Evolutionary conservation across 2,113 vertebrate species (phyloP), one percentile per base, ranked within the genome.

Genomic region (Barnardius zonarius): DNA sequence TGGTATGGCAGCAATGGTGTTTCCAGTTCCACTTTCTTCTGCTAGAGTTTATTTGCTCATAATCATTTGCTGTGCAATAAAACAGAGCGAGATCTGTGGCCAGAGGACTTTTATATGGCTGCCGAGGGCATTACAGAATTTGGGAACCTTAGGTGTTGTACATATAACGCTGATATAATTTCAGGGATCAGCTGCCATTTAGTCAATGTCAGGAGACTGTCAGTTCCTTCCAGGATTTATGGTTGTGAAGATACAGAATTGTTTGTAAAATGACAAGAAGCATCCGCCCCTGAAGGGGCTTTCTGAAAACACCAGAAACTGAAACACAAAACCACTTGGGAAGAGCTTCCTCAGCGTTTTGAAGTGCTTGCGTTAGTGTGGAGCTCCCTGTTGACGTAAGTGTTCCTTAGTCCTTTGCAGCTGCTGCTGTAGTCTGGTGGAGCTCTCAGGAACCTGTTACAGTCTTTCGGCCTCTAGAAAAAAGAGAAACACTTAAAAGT

Each of bases 261-360:
- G 92, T 91, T 83, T 82, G 92, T 96, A 82, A 97, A 97, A 96
- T 91, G 96, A 76, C 93, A 94, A 90, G 88, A 88, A 94, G 91
- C 85, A 17, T 83, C 74, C 35, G 10, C 69, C 83, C 77, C 46
- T 15, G 35, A 63, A 2, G 27, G 85, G 68, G 73, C 93, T 28
- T 96, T 97, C 97, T 96, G 95, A 96, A 91, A 66, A 80, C 70
- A 59, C 82, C 48, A 72, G 88, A 77, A 88, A 87, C 48, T 39
- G 82, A 86, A 69, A 35, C 9, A 15, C 2, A 8, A 39, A 94
- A 55, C 33, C 88, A 55, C 59, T 92, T 83, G 31, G 91, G 96
- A 90, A 93, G 92, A 96, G 96, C 94, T 94, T 94, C 86, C 95
- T 93, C 80, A 44, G 86, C 68, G 17, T 93, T 92, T 79, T 94